phyloP scores from a whole-genome alignment of 2,113 vertebrate species.

The Vulpes vulpes region DNA sequence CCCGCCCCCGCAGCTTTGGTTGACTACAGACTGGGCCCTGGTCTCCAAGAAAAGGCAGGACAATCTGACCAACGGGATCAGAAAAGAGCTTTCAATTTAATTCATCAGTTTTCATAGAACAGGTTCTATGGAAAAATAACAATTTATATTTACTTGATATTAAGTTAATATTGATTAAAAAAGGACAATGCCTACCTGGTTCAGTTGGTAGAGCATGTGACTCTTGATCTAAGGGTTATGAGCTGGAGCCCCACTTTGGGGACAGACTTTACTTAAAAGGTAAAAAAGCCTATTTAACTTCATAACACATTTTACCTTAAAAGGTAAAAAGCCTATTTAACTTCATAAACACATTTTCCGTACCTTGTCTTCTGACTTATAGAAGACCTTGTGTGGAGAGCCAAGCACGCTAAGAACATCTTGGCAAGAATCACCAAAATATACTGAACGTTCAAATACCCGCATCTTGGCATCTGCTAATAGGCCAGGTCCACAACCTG shows the following conservation, averaged over 20 bases:
- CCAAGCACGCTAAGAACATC: constrained; percentile 97
- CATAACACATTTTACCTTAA: not conserved
- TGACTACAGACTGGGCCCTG: not conserved
- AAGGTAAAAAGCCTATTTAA: not conserved
- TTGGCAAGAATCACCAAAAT: constrained; percentile 98
- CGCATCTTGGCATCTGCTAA: constrained; percentile 96
- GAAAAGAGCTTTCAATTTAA: constrained; percentile 47
- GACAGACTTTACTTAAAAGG: not conserved
- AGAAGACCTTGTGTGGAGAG: constrained; percentile 98
- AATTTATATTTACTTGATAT: not conserved
- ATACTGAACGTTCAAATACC: constrained; percentile 95
- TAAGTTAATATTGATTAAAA: not conserved
- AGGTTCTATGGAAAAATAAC: constrained; percentile 4
- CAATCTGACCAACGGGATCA: not conserved
- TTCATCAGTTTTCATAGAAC: constrained; percentile 51
- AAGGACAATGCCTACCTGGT: not conserved
- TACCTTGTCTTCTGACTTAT: constrained; percentile 99
- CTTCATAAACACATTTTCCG: constrained; percentile 25
- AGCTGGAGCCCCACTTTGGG: not conserved
- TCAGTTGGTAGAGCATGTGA: not conserved
- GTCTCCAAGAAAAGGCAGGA: constrained; percentile 34
- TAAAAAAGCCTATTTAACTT: not conserved
- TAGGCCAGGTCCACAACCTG: constrained; percentile 94
- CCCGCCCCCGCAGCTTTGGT: too few relatives aligned
- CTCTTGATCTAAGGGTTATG: not conserved